These are phyloP conservation scores for Leucopternis melanops DNA, from an alignment of 2,113 vertebrate genomes.

Conservation along the genomic window DNA sequence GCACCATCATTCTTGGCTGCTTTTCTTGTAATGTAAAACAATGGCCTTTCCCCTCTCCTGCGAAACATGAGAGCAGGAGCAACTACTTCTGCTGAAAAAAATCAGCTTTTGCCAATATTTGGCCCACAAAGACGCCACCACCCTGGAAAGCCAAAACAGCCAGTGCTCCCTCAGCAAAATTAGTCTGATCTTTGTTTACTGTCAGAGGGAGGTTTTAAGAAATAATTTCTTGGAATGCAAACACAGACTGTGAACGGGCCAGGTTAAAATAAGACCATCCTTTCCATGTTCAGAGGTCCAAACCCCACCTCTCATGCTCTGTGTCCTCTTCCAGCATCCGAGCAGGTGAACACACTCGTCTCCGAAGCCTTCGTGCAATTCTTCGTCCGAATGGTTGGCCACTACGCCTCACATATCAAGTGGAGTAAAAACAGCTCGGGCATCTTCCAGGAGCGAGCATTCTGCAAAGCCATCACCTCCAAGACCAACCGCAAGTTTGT, in stretches of 20 bases:
- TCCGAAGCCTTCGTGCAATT: constrained; percentile 88
- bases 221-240: not conserved
- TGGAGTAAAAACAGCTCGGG: constrained; percentile 14
- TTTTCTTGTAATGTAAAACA: not conserved
- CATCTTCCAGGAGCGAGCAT: constrained; percentile 80
- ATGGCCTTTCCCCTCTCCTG: not conserved
- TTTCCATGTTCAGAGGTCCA: not conserved
- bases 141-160: not conserved
- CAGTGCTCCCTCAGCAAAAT: not conserved
- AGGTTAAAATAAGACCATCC: not conserved
- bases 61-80: accelerated
- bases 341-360: constrained; percentile 84
- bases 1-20: not conserved
- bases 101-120: not conserved
- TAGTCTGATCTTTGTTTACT: not conserved
- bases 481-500: constrained; percentile 80
- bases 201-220: not conserved
- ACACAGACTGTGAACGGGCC: accelerated
- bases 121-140: not conserved
- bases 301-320: not conserved
- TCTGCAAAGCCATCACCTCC: constrained; percentile 83
- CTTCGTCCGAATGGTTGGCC: constrained; percentile 85
- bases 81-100: not conserved
- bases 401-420: constrained; percentile 79
- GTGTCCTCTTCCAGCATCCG: constrained; percentile 66